Base-by-base conservation (phyloP, 2,113 vertebrate species). In the Lepisosteus osseus region DNA sequence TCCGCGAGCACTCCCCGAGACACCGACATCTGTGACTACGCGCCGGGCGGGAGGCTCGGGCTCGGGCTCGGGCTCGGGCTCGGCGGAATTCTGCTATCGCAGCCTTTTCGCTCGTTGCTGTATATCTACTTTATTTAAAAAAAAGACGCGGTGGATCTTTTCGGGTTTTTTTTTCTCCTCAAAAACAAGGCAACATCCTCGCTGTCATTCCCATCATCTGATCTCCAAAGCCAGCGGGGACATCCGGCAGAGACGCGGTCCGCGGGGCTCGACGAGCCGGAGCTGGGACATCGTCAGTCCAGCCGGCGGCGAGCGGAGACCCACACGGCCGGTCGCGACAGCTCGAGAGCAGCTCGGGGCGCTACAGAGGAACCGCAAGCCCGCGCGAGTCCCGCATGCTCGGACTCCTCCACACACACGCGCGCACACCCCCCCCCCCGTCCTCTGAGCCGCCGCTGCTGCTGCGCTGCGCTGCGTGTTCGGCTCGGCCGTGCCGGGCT, bases 371-470 rank as follows among this genome's bases (percentile, higher is more conserved):
- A 83, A 78, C 79, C 83, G 80, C 80, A 86, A 84, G 86, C 79
- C 85, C 88, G 88, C 82, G 84, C 83, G 71, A 85, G 68, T 82
- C 86, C 84, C 72, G 71, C 73, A 68, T 75, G 81, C 72, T 82
- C 76, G 80, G 77, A 77, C 56, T 45, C 82, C 84, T 76, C 83
- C 83, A 83, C 73, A 54, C 80, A 43, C 78, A 78, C 73, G 5
- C 80, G 68, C 80, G 77, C 79, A 47, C 78, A 79, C 84, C 86
- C 85, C 80, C 84, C 67, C 74, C 76, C 51, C 65, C 68, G 45
- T 66, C 77, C 77, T 84, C 81, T 85, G 78, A 74, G 65, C 77
- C 65, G 74, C 80, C 72, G 68, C 67, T 71, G 64, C n/a, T n/a
- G n/a, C 51, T 78, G 76, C 68, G 76, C 68, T 69, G 85, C 78